These are phyloP conservation scores for Siphonodentalium dalli DNA, from an alignment of 2,888 invertebrate species.

Conservation along the genomic window DNA sequence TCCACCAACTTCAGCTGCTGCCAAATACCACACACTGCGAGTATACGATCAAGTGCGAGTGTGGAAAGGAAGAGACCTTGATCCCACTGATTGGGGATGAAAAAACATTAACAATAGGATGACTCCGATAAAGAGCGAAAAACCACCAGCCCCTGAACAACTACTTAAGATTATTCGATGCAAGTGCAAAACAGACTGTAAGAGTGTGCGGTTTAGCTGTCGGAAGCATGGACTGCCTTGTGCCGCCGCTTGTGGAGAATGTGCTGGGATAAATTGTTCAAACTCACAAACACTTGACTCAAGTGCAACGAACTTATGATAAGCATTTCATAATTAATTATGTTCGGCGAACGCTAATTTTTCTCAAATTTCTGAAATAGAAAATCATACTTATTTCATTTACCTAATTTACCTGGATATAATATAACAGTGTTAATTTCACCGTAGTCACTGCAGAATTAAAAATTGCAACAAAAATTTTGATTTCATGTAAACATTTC, in stretches of 20 bases:
- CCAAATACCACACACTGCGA: constrained; percentile 29
- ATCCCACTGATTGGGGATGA: constrained; percentile 34
- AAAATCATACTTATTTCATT: too few species aligned
- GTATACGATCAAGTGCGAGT: constrained; percentile 32
- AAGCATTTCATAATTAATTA: too few species aligned
- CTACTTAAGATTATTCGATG: constrained; percentile 28
- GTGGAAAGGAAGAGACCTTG: constrained; percentile 22
- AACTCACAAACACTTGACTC: too few species aligned
- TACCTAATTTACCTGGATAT: too few species aligned
- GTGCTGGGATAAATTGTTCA: constrained; percentile 20
- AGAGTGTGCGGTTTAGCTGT: constrained; percentile 26
- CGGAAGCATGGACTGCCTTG: constrained; percentile 31
- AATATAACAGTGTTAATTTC: too few species aligned
- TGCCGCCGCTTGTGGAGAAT: constrained; percentile 25
- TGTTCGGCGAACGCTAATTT: too few species aligned
- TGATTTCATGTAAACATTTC: too few species aligned
- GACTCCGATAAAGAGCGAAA: constrained; percentile 20
- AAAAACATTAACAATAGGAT: background rate
- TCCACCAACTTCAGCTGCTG: constrained; percentile 36
- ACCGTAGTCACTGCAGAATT: too few species aligned
- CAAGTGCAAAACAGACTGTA: constrained; percentile 31
- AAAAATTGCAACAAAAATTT: too few species aligned
- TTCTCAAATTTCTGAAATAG: too few species aligned
- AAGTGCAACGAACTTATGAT: too few species aligned
- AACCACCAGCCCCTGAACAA: constrained; percentile 27